A percentile compares a stretch with the other conserved stretches of the same genome.
phyloP scores from a whole-genome alignment of 2,797 vertebrate species.

The Ciconia nigra region DNA sequence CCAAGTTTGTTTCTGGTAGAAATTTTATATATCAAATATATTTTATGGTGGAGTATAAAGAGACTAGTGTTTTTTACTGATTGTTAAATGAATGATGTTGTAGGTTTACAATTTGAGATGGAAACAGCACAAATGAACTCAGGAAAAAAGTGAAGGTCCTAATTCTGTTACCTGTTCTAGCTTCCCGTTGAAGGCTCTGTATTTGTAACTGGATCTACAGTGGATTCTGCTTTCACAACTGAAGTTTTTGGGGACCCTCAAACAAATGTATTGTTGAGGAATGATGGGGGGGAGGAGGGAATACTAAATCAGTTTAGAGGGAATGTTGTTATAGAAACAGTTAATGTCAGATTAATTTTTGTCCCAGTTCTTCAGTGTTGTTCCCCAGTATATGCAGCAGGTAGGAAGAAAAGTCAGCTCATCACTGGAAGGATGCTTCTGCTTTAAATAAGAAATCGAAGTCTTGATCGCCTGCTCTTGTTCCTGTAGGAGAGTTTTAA shows the following conservation, averaged over 20 bases:
- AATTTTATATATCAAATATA: not conserved
- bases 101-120: not conserved
- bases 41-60: not conserved
- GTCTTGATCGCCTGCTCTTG: not conserved
- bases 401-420: not conserved
- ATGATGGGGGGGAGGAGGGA: not conserved
- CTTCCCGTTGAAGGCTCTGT: not conserved
- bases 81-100: not conserved
- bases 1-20: not conserved
- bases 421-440: not conserved
- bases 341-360: not conserved
- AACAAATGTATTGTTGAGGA: not conserved
- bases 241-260: not conserved
- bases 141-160: not conserved
- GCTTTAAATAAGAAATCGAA: not conserved
- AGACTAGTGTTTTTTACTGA: not conserved
- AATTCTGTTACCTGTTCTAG: not conserved
- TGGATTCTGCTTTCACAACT: not conserved
- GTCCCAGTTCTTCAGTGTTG: not conserved
- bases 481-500: conserved; percentile 8
- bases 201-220: not conserved
- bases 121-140: not conserved
- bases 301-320: not conserved
- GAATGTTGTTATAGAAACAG: not conserved
- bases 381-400: not conserved